These are phyloP conservation scores for Brachionus manjavacas DNA, from an alignment of 1,140 invertebrate species.

Conservation along the genomic window DNA sequence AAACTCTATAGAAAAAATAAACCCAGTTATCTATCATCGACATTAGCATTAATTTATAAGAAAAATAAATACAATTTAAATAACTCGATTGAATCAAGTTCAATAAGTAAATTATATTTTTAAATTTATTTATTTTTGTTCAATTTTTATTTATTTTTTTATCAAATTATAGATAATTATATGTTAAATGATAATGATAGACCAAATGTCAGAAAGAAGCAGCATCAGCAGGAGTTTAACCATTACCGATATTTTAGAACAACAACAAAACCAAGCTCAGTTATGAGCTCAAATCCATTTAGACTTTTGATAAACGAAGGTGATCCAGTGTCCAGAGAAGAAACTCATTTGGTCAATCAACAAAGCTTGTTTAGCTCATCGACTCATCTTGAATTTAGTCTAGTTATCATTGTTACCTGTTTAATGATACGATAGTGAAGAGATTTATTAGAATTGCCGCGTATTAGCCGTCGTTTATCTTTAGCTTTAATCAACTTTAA, in stretches of 20 bases:
- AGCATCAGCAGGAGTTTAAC: background rate
- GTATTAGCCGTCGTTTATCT: constrained; percentile 1
- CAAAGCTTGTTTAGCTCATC: background rate
- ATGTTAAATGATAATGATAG: background rate
- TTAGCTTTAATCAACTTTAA: background rate
- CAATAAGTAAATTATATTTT: background rate
- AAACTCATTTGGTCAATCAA: background rate
- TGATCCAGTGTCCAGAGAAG: background rate
- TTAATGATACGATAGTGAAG: background rate
- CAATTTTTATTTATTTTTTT: constrained; percentile 9
- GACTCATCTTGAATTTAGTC: background rate
- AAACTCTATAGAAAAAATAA: background rate
- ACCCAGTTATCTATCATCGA: background rate
- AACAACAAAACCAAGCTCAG: background rate
- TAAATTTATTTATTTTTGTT: background rate
- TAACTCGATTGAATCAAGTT: background rate
- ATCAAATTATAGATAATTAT: background rate
- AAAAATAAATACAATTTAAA: background rate
- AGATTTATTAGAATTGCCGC: background rate
- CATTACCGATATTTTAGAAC: background rate
- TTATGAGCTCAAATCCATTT: background rate
- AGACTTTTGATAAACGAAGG: background rate
- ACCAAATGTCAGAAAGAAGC: background rate
- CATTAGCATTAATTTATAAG: background rate
- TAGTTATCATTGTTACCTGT: background rate